Conservation (phyloP, 1,140 invertebrate species). For the Drosophila varians region DNA sequence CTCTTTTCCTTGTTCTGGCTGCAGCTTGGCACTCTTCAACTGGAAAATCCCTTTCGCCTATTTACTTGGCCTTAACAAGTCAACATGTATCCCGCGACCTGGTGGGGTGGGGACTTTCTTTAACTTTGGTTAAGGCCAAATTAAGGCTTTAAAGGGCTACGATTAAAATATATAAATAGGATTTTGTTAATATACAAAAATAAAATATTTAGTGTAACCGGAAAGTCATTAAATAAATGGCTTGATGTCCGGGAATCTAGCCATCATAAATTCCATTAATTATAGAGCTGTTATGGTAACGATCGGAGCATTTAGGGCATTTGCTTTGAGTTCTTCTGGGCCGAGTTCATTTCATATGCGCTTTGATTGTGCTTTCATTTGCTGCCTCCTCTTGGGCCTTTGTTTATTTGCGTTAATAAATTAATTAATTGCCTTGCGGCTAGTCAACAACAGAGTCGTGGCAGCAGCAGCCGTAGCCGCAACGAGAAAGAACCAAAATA, state of each 20-base stretch:
- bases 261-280: neutral
- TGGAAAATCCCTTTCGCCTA: slow-evolving; percentile 80
- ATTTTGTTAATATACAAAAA: neutral
- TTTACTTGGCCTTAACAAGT: slow-evolving; percentile 78
- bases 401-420: slow-evolving; percentile 76
- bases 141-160: slow-evolving; percentile 11
- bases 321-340: slow-evolving; percentile 8
- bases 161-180: neutral
- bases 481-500: slow-evolving; percentile 55
- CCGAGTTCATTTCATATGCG: slow-evolving; percentile 57
- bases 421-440: slow-evolving; percentile 78
- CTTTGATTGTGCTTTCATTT: slow-evolving; percentile 60
- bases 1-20: slow-evolving; percentile 24
- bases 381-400: slow-evolving; percentile 28
- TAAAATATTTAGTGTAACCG: neutral
- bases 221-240: neutral
- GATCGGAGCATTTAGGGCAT: neutral
- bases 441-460: slow-evolving; percentile 50
- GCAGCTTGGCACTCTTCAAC: slow-evolving; percentile 72
- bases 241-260: neutral
- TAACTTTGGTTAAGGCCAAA: slow-evolving; percentile 16
- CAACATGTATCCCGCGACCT: slow-evolving; percentile 44
- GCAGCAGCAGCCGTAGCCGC: slow-evolving; percentile 31
- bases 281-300: neutral
- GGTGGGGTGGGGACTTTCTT: slow-evolving; percentile 21